Evolutionary conservation across 2,113 vertebrate genomes (phyloP).

Genomic region (Rattus norvegicus): DNA sequence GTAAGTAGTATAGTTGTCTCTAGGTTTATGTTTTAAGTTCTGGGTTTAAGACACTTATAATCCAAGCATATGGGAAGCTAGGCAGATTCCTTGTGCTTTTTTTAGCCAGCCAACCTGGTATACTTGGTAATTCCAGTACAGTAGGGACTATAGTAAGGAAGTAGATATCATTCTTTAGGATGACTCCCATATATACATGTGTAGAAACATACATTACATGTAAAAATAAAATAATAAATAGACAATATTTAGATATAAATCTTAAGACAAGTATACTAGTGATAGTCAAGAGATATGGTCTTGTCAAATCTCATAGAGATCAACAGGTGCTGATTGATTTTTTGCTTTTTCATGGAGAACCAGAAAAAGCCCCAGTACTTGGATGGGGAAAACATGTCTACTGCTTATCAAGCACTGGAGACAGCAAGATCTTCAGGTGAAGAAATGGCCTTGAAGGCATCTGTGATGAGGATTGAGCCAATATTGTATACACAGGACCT

Average conservation of each 20-base stretch:
- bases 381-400: accelerated
- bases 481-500: background rate
- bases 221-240: background rate
- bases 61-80: background rate
- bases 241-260: background rate
- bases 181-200: background rate
- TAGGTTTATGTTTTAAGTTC: background rate
- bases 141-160: background rate
- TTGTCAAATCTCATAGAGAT: background rate
- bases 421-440: background rate
- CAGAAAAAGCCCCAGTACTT: background rate
- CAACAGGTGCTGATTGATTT: background rate
- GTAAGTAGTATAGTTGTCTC: background rate
- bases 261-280: background rate
- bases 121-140: background rate
- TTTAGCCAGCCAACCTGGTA: accelerated
- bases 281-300: background rate
- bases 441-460: background rate
- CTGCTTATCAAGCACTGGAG: background rate
- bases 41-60: background rate
- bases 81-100: no score
- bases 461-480: background rate
- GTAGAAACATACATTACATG: no score
- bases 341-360: accelerated
- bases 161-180: background rate